phyloP scores from a whole-genome alignment of 2,888 invertebrate genomes.

The Tridacna gigas region DNA sequence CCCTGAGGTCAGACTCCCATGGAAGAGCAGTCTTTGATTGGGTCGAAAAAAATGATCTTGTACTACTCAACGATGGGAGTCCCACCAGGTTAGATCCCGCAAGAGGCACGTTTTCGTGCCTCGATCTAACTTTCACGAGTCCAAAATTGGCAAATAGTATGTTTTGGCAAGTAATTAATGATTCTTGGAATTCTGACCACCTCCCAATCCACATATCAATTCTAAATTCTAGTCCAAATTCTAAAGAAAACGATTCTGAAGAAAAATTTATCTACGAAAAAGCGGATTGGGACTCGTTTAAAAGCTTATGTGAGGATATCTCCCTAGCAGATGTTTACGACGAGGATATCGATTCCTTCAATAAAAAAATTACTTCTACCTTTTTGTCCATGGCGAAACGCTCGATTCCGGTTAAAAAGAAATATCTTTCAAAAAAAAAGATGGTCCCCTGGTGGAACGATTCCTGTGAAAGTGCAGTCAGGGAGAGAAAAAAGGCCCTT shows the following conservation, averaged over 20 bases:
- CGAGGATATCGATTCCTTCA: background rate
- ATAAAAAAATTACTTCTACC: background rate
- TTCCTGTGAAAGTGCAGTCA: conserved; percentile 4
- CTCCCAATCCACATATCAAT: conserved; percentile 15
- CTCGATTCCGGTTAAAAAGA: background rate
- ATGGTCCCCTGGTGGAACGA: conserved; percentile 16
- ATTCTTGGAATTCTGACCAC: conserved; percentile 18
- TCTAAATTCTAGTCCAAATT: background rate
- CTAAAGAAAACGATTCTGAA: background rate
- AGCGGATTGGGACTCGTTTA: conserved; percentile 20
- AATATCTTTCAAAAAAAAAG: background rate
- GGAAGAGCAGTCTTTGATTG: no score
- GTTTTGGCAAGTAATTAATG: conserved; percentile 6
- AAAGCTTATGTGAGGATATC: background rate
- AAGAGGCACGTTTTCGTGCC: background rate
- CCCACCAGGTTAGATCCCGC: conserved; percentile 19
- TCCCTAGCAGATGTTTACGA: conserved; percentile 4
- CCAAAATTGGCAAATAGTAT: background rate
- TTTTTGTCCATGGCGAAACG: background rate
- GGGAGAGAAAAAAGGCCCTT: conserved; percentile 19
- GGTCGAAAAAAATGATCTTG: no score
- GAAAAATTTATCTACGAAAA: background rate
- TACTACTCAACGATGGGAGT: conserved; percentile 27
- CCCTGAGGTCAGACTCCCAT: no score
- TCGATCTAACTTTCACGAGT: conserved; percentile 1